Percentiles rank a stretch among this genome's conserved stretches.
These are phyloP conservation scores for Synanthedon myopaeformis DNA, from an alignment of 2,888 invertebrate species.

Conservation along the genomic window DNA sequence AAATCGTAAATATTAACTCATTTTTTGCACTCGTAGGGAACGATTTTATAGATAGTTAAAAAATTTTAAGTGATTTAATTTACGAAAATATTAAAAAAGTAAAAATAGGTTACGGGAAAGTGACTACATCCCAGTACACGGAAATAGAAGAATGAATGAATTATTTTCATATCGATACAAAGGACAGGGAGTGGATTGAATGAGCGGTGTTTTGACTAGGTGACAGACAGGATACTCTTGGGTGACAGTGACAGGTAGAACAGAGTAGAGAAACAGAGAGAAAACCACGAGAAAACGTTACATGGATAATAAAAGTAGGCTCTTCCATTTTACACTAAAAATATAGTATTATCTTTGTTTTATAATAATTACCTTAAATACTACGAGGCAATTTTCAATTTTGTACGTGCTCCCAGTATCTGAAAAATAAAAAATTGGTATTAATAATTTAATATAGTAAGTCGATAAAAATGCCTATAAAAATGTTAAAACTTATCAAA, in stretches of 20 bases:
- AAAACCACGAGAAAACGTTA: too few species aligned
- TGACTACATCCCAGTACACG: not conserved
- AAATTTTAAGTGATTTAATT: conserved; percentile 8
- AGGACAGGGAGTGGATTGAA: not conserved
- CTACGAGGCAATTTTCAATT: conserved; percentile 15
- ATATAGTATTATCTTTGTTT: too few species aligned
- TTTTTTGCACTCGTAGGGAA: not conserved
- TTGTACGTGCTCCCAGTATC: not conserved
- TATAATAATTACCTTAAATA: not conserved
- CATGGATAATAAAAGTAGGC: too few species aligned
- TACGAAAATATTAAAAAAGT: conserved; percentile 6
- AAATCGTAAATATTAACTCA: too few species aligned
- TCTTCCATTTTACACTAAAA: too few species aligned
- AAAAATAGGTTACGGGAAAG: conserved; percentile 6
- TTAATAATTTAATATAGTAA: too few species aligned
- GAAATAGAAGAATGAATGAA: not conserved
- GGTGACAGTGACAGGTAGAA: too few species aligned
- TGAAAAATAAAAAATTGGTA: not conserved
- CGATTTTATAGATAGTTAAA: conserved; percentile 1
- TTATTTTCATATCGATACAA: not conserved
- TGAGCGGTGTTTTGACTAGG: too few species aligned
- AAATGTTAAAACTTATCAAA: too few species aligned
- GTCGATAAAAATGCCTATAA: too few species aligned
- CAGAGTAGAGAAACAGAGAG: too few species aligned
- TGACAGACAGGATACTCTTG: too few species aligned